Percentiles rank a stretch among this genome's conserved stretches.
These are phyloP conservation scores for Drosophila fungiperda DNA, from an alignment of 2,888 invertebrate genomes.

Conservation along the genomic window DNA sequence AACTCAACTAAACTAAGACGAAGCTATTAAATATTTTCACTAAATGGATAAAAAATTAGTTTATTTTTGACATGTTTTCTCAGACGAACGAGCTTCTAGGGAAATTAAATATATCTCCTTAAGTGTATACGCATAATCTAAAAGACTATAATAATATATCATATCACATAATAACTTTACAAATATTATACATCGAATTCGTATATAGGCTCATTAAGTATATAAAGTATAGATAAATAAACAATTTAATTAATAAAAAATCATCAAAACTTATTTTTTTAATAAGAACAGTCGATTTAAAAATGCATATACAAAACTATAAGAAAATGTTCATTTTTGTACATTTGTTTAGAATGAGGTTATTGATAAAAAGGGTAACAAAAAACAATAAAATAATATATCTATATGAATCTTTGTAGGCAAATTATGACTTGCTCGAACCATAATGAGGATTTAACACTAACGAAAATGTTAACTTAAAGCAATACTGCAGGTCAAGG, in stretches of 20 bases:
- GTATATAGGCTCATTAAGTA: neutral
- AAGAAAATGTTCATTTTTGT: neutral
- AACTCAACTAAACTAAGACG: neutral
- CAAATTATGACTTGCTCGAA: neutral
- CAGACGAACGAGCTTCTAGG: neutral
- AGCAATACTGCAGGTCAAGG: neutral
- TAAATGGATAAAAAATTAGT: neutral
- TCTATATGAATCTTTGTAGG: neutral
- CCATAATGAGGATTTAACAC: neutral
- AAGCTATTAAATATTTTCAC: neutral
- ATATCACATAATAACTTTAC: neutral
- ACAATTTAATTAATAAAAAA: neutral
- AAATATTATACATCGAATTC: neutral
- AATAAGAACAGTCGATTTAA: neutral
- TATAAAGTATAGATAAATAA: neutral
- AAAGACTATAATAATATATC: neutral
- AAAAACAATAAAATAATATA: neutral
- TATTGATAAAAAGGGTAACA: neutral
- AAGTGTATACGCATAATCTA: neutral
- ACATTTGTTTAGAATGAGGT: neutral
- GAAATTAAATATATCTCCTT: neutral
- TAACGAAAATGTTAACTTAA: neutral
- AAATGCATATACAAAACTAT: neutral
- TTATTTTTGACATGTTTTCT: neutral
- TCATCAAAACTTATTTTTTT: neutral